These are phyloP conservation scores for Tamias sibiricus DNA, from an alignment of 2,113 vertebrate genomes.

Conservation along the genomic window DNA sequence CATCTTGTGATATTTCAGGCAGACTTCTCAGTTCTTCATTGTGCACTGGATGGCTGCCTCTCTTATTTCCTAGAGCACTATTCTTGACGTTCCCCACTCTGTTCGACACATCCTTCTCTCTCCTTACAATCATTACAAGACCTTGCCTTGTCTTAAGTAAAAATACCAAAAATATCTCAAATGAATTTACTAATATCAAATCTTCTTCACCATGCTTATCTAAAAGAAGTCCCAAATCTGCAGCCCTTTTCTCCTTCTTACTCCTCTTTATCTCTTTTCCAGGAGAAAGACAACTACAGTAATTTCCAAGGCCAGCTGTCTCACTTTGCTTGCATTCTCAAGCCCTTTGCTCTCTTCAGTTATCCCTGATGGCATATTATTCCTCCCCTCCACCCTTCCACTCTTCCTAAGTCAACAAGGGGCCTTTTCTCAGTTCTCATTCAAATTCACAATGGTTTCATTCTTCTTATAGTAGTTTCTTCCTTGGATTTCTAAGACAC, in stretches of 20 bases:
- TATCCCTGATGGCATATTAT: neutral
- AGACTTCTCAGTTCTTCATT: neutral
- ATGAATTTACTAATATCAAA: neutral
- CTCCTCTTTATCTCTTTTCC: neutral
- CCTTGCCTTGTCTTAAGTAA: neutral
- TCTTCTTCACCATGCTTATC: neutral
- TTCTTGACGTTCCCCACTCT: neutral
- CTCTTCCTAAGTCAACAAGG: neutral
- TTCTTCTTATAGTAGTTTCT: constrained; percentile 18
- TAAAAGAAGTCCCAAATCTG: neutral
- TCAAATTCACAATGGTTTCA: neutral
- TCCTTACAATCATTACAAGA: neutral
- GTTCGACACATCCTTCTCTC: neutral
- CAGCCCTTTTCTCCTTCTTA: neutral
- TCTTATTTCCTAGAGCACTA: neutral
- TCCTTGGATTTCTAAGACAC: neutral
- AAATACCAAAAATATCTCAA: neutral
- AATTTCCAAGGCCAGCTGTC: neutral
- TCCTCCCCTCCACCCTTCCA: neutral
- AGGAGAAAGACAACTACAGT: neutral
- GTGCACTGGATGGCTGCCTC: neutral
- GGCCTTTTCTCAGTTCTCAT: neutral
- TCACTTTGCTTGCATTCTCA: neutral
- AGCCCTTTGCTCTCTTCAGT: neutral
- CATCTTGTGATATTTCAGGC: neutral